Evolutionary conservation across 2,113 vertebrate genomes (phyloP).

Genomic region (Probosciger aterrimus): DNA sequence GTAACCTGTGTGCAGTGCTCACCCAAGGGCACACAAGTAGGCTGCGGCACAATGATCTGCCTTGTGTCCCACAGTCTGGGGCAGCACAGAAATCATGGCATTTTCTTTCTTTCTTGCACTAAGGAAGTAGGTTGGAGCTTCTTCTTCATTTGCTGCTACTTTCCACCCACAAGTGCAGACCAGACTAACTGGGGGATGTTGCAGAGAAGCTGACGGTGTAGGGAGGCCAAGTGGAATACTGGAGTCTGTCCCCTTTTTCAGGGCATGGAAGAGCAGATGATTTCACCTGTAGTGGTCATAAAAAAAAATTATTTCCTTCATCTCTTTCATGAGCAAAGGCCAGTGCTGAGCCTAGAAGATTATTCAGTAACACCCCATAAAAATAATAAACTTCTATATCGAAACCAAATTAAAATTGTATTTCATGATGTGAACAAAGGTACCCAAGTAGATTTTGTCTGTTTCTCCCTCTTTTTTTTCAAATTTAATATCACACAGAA

Average conservation of each 20-base stretch:
- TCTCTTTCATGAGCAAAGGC: slow-evolving; percentile 41
- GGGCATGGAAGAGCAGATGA: not conserved
- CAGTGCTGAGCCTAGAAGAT: slow-evolving; percentile 50
- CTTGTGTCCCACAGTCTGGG: not conserved
- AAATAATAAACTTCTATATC: slow-evolving; percentile 66
- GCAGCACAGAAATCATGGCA: not conserved
- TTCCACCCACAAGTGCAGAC: accelerated
- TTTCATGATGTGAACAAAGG: slow-evolving; percentile 69
- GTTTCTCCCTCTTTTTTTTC: slow-evolving; percentile 39
- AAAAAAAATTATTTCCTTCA: not conserved
- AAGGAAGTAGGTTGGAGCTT: not conserved
- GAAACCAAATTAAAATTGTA: slow-evolving; percentile 62
- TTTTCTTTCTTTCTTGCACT: not conserved
- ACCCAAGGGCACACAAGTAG: not conserved
- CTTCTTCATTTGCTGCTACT: not conserved
- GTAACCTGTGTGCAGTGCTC: not conserved
- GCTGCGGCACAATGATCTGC: not conserved
- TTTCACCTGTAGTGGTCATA: not conserved
- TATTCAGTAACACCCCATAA: slow-evolving; percentile 49
- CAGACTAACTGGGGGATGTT: not conserved
- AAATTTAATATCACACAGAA: slow-evolving; percentile 64
- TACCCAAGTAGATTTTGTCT: slow-evolving; percentile 48
- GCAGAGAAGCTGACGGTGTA: not conserved
- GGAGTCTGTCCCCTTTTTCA: not conserved
- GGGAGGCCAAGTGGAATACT: not conserved